Evolutionary conservation across 1,140 invertebrate genomes (phyloP).

Genomic region (Agrypnia vestita): DNA sequence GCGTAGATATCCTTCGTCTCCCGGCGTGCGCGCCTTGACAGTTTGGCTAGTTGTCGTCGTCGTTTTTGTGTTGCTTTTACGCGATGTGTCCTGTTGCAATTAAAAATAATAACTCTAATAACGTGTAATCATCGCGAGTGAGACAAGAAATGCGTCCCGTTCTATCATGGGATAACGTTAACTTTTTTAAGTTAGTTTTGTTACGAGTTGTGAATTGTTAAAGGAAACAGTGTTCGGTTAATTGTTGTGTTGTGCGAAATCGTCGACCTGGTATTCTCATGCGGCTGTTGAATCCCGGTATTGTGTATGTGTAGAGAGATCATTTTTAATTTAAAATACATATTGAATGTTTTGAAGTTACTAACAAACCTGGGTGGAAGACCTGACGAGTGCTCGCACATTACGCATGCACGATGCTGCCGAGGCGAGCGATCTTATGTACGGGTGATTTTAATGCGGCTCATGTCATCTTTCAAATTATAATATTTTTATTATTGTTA

Average conservation of each 20-base stretch:
- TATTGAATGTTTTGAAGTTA: neutral
- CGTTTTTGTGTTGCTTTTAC: slow-evolving; percentile 15
- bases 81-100: slow-evolving; percentile 16
- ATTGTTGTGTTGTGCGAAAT: slow-evolving; percentile 19
- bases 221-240: neutral
- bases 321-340: slow-evolving; percentile 12
- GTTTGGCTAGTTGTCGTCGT: neutral
- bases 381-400: too few species aligned
- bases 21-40: slow-evolving; percentile 38
- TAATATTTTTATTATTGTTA: too few species aligned
- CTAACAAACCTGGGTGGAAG: slow-evolving; percentile 10
- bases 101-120: neutral
- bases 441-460: too few species aligned
- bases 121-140: neutral
- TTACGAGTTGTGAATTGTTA: neutral
- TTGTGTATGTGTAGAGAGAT: slow-evolving; percentile 22
- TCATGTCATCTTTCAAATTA: too few species aligned
- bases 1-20: neutral
- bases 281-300: slow-evolving; percentile 35
- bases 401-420: too few species aligned
- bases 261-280: slow-evolving; percentile 38
- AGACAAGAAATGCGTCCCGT: neutral
- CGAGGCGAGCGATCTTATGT: too few species aligned
- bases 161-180: slow-evolving; percentile 21
- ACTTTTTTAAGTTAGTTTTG: slow-evolving; percentile 9